A percentile compares a stretch with the other conserved stretches of the same genome.
Evolutionary conservation across 2,113 vertebrate genomes (phyloP).

Genomic region (Anhinga rufa): DNA sequence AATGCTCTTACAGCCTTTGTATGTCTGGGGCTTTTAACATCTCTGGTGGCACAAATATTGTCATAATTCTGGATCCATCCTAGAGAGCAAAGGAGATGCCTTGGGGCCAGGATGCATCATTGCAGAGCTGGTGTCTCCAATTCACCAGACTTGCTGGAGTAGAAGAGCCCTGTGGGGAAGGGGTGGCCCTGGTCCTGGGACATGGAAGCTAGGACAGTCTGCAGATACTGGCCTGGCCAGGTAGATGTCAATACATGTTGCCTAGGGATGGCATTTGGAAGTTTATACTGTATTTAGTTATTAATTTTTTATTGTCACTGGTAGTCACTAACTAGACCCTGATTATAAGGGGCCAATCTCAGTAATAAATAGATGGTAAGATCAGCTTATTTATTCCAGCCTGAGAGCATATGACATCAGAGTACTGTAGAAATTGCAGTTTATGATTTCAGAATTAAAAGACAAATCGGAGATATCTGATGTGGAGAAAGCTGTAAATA

Average conservation of each 20-base stretch:
- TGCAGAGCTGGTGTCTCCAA: background rate
- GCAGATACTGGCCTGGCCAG: background rate
- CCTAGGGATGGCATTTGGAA: background rate
- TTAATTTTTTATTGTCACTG: background rate
- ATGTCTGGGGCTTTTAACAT: background rate
- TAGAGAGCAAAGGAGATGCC: background rate
- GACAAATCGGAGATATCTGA: background rate
- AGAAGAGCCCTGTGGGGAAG: background rate
- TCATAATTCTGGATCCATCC: background rate
- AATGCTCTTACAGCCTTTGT: background rate
- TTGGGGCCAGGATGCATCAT: background rate
- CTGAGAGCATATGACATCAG: background rate
- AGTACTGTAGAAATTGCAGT: background rate
- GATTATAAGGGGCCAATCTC: background rate
- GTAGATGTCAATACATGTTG: rapidly evolving
- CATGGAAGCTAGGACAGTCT: background rate
- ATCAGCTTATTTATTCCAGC: background rate
- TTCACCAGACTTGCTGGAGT: background rate
- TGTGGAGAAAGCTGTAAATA: background rate
- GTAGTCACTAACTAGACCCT: background rate
- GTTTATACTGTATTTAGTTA: background rate
- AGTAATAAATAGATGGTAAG: background rate
- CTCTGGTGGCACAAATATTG: background rate
- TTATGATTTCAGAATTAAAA: background rate
- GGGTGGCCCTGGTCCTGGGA: background rate